A percentile compares a stretch with the other conserved stretches of the same genome.
These are phyloP conservation scores for Nannoperca australis DNA, from an alignment of 2,797 vertebrate genomes.

Conservation along the genomic window DNA sequence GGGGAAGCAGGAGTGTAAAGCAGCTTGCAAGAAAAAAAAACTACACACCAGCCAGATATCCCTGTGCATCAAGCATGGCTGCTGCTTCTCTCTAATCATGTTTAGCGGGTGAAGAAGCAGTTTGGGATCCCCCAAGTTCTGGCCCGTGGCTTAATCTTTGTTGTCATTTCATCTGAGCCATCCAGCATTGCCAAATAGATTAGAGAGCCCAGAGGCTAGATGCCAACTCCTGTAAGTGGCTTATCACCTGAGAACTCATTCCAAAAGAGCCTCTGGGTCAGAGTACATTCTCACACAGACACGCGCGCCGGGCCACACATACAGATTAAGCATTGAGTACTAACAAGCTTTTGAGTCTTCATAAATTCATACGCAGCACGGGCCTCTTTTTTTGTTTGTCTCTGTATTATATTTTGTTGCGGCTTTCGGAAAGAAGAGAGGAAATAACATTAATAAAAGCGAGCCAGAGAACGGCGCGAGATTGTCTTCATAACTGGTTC, in stretches of 20 bases:
- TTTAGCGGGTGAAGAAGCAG: slow-evolving; percentile 71
- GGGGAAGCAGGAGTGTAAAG: slow-evolving; percentile 3
- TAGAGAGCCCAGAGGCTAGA: slow-evolving; percentile 68
- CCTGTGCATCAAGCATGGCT: slow-evolving; percentile 45
- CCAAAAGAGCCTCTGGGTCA: slow-evolving; percentile 57
- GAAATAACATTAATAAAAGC: not conserved
- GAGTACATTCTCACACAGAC: slow-evolving; percentile 34
- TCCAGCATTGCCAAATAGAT: slow-evolving; percentile 75
- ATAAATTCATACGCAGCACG: not conserved
- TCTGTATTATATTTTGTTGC: not conserved
- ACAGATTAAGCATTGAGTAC: not conserved
- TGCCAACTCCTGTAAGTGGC: slow-evolving; percentile 66
- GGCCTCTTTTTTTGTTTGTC: not conserved
- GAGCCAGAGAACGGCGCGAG: not conserved
- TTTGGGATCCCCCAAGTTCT: slow-evolving; percentile 66
- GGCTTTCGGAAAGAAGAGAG: not conserved
- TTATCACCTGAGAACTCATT: slow-evolving; percentile 78
- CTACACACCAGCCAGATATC: slow-evolving; percentile 27
- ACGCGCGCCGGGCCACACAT: slow-evolving; percentile 39
- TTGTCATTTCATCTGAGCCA: slow-evolving; percentile 76
- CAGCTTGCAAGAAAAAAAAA: not conserved
- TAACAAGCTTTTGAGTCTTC: slow-evolving; percentile 3
- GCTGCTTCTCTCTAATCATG: slow-evolving; percentile 67
- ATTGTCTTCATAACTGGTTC: not conserved
- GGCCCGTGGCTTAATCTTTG: slow-evolving; percentile 71